These are phyloP conservation scores for Nowickia ferox DNA, from an alignment of 2,888 invertebrate species.

Conservation along the genomic window DNA sequence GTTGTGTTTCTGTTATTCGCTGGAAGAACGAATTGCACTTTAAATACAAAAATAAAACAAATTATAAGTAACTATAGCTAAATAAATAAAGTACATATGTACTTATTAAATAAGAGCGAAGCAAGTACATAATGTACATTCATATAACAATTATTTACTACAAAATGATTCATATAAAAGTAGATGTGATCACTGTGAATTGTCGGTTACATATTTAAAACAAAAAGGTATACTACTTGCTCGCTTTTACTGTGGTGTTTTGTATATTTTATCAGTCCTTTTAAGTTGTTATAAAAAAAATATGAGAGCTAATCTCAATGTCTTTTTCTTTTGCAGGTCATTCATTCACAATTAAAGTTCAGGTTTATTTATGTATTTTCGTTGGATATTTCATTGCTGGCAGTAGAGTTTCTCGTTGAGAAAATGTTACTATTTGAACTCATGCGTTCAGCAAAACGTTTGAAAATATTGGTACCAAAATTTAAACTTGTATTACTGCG, in stretches of 20 bases:
- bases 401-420: slow-evolving; percentile 65
- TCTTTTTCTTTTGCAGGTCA: slow-evolving; percentile 15
- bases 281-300: slow-evolving; percentile 15
- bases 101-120: too few relatives aligned
- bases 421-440: slow-evolving; percentile 74
- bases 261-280: slow-evolving; percentile 49
- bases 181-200: not conserved
- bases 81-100: too few relatives aligned
- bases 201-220: not conserved
- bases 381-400: slow-evolving; percentile 65
- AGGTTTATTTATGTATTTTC: slow-evolving; percentile 34
- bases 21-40: too few relatives aligned
- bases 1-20: too few relatives aligned
- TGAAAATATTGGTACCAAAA: slow-evolving; percentile 82
- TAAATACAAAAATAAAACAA: not conserved
- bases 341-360: not conserved
- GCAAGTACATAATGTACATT: too few relatives aligned
- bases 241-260: slow-evolving; percentile 3
- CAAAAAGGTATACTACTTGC: slow-evolving; percentile 3
- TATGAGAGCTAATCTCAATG: slow-evolving; percentile 11
- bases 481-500: slow-evolving; percentile 78
- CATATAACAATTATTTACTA: too few relatives aligned
- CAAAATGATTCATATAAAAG: too few relatives aligned
- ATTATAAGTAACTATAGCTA: not conserved
- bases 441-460: slow-evolving; percentile 82